Percentiles rank a stretch among this genome's conserved stretches.
phyloP scores from a whole-genome alignment of 1,140 invertebrate species.

The Andricus grossulariae region DNA sequence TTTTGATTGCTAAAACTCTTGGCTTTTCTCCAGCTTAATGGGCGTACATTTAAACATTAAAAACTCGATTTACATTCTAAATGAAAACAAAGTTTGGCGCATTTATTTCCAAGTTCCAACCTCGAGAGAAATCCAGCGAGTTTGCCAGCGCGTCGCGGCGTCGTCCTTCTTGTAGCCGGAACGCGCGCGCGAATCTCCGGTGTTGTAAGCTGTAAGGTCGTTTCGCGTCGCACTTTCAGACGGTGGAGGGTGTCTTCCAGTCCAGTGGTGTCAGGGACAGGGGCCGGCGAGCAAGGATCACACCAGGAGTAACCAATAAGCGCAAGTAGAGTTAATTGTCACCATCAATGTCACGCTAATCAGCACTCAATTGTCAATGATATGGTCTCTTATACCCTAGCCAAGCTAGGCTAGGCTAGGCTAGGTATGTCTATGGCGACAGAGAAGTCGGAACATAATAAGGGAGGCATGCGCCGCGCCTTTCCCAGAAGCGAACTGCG shows the following conservation, averaged over 20 bases:
- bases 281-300: neutral
- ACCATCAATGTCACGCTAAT: neutral
- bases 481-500: constrained; percentile 64
- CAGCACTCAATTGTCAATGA: neutral
- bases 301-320: neutral
- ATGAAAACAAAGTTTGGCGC: neutral
- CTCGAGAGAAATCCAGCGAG: constrained; percentile 7
- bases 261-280: constrained; percentile 8
- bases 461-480: constrained; percentile 54
- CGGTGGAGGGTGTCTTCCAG: neutral
- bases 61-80: neutral
- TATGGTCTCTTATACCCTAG: neutral
- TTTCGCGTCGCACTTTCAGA: constrained; percentile 25
- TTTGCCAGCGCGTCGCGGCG: neutral
- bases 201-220: constrained; percentile 21
- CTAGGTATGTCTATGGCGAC: neutral
- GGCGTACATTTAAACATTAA: neutral
- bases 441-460: constrained; percentile 20
- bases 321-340: neutral
- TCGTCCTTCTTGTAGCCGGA: constrained; percentile 19
- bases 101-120: neutral
- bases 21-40: too few relatives aligned
- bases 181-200: constrained; percentile 12
- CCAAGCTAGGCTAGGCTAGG: neutral
- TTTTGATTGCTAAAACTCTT: too few relatives aligned